A percentile compares a stretch with the other conserved stretches of the same genome.
phyloP scores from a whole-genome alignment of 2,113 vertebrate genomes.

The Pachycephala philippinensis region DNA sequence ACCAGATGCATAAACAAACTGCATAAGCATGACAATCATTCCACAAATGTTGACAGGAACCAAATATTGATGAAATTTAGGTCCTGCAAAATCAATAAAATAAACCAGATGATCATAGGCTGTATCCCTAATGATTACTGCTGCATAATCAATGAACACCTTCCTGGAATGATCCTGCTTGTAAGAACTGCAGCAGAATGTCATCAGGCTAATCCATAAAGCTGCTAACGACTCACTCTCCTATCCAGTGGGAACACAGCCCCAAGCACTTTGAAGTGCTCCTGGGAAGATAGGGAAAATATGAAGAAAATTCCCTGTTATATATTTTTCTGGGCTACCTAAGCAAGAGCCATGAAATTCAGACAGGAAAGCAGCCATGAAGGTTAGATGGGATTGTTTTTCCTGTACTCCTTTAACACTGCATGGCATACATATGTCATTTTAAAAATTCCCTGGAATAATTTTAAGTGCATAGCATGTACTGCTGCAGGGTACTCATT shows the following conservation, averaged over 20 bases:
- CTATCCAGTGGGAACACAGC: neutral
- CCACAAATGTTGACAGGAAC: neutral
- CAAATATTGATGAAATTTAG: neutral
- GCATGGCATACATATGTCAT: fast-evolving
- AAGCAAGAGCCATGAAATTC: neutral
- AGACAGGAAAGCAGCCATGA: neutral
- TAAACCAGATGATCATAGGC: neutral
- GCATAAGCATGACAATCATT: neutral
- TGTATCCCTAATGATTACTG: neutral
- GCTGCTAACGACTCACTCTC: neutral
- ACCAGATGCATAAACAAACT: neutral
- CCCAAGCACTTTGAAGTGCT: neutral
- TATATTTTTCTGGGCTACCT: neutral
- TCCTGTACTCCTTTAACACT: neutral
- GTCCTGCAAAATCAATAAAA: neutral
- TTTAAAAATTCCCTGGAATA: neutral
- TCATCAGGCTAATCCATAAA: neutral
- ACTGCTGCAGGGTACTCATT: neutral
- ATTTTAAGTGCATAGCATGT: neutral
- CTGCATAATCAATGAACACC: neutral
- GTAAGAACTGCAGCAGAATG: neutral
- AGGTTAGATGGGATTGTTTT: neutral
- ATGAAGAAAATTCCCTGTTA: neutral
- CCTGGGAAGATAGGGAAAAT: neutral
- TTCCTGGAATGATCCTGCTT: neutral